Conservation (phyloP, 2,888 invertebrate genomes). For the Drosophila neotestacea region DNA sequence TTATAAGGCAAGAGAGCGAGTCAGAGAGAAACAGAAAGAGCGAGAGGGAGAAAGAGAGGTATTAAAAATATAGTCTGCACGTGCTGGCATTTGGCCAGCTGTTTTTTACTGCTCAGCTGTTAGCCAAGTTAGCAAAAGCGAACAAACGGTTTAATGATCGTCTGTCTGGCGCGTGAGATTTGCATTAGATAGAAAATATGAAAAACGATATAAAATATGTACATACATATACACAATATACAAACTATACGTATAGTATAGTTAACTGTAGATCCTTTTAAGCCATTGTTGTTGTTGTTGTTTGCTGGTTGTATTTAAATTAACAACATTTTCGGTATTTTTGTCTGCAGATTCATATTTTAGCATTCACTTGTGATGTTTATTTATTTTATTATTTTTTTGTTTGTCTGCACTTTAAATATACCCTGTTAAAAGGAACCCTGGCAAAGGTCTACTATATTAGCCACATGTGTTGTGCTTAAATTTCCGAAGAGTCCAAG, state of each 20-base stretch:
- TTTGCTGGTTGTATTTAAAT: slow-evolving; percentile 10
- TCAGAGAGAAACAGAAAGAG: not conserved
- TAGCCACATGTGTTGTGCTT: not conserved
- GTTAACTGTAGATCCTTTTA: slow-evolving; percentile 27
- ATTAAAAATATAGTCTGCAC: slow-evolving; percentile 32
- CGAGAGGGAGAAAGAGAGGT: not conserved
- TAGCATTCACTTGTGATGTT: slow-evolving; percentile 52
- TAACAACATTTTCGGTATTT: slow-evolving; percentile 19
- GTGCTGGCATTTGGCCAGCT: slow-evolving; percentile 43
- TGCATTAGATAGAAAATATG: slow-evolving; percentile 42
- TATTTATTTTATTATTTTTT: slow-evolving; percentile 27
- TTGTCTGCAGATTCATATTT: slow-evolving; percentile 24
- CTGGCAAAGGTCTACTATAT: not conserved
- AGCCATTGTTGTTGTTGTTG: not conserved
- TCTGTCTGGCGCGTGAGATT: slow-evolving; percentile 53
- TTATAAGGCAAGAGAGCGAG: not conserved
- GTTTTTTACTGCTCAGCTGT: slow-evolving; percentile 26
- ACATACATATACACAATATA: slow-evolving; percentile 10
- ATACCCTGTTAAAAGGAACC: slow-evolving; percentile 8
- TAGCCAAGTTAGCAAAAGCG: slow-evolving; percentile 24
- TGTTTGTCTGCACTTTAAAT: not conserved
- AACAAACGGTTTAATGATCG: slow-evolving; percentile 21
- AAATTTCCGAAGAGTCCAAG: not conserved
- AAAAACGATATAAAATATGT: slow-evolving; percentile 7
- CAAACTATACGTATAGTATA: not conserved